These are phyloP conservation scores for Ganaspis brasiliensis DNA, from an alignment of 2,888 invertebrate genomes.

Conservation along the genomic window DNA sequence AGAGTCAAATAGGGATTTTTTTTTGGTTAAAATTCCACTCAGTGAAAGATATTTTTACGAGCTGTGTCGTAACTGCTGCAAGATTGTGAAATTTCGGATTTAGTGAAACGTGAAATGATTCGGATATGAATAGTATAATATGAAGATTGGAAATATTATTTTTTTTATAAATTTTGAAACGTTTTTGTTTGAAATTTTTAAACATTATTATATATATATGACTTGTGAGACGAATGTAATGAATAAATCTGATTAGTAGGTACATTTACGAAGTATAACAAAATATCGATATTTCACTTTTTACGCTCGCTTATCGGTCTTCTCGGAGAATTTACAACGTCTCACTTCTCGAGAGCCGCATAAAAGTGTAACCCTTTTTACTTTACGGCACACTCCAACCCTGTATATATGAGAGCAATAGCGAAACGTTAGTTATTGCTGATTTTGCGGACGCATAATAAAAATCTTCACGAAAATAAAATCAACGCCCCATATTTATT, in stretches of 20 bases:
- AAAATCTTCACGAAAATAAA: conserved; percentile 72
- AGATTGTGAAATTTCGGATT: conserved; percentile 16
- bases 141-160: background rate
- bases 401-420: conserved; percentile 30
- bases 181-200: too few relatives aligned
- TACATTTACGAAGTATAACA: conserved; percentile 31
- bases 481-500: conserved; percentile 52
- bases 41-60: conserved; percentile 31
- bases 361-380: conserved; percentile 38
- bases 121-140: too few relatives aligned
- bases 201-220: too few relatives aligned
- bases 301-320: conserved; percentile 68
- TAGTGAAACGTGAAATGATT: background rate
- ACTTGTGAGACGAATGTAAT: background rate
- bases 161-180: background rate
- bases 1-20: conserved; percentile 15
- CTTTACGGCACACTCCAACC: conserved; percentile 34
- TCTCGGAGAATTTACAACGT: conserved; percentile 70
- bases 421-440: conserved; percentile 71
- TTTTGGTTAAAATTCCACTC: conserved; percentile 28
- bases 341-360: conserved; percentile 63
- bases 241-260: conserved; percentile 22
- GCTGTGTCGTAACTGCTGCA: conserved; percentile 1
- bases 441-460: conserved; percentile 72
- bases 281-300: conserved; percentile 69